Base-by-base conservation (phyloP, 1,140 invertebrate species). In the Aphelenchoides besseyi region DNA sequence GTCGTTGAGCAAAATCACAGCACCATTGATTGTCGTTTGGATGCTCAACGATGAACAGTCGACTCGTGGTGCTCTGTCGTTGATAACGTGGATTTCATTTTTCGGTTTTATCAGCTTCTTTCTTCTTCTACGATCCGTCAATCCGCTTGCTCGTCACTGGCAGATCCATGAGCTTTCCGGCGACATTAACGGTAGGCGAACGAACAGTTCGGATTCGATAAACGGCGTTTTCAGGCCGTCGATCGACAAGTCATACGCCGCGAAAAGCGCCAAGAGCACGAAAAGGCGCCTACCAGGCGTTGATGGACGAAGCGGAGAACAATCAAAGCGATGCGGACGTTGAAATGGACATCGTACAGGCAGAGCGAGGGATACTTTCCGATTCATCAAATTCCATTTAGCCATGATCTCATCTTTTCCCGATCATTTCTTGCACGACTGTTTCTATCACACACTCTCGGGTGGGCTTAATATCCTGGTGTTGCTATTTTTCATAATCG, bases 261-360 rank as follows among this genome's bases (percentile, higher is more conserved):
- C 33, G 12, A 29, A n/a, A 29, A 12, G 23, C 16, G n/a, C 36
- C 16, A 37, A 37, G 30, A 23, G 12, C 63, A 53, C 30, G 36
- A 16, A 66, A 66, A 23, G 63, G 63, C 32, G 16, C 16, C 16
- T 66, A 66, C 8, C 16, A 66, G 32, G 30, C 12, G 32, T 3
- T 66, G 63, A 66, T 66, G 63, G 48, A 30, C 16, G 33, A 30
- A 2, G 59, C n/a, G 2, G 30, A 18, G n/a, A 29, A 61, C 59
- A 23, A 12, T 12, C 12, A 59, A 33, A 16, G 12, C 55, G 55
- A 59, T 8, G 63, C 63, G n/a, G 63, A 66, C 32, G 63, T 66
- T 12, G 63, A 66, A 53, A 66, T 66, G 63, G 63, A 66, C 63
- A 16, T n/a, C 36, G 63, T 66, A 12, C 18, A 8, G 55, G 5